Conservation (phyloP, 2,888 invertebrate species). For the Pelosia muscerda region DNA sequence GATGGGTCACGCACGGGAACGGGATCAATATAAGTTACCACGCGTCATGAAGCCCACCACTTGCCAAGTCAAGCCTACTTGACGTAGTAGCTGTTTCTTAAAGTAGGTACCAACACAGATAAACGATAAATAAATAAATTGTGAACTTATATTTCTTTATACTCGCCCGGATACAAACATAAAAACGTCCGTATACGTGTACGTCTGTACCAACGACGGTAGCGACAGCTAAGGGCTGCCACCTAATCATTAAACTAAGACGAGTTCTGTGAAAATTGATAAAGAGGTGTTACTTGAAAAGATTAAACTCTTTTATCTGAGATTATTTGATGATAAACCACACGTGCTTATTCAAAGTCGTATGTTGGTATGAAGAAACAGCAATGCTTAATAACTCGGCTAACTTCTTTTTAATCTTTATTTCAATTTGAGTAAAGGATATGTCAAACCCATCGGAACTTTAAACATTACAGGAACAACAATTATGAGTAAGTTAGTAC, state of each 20-base stretch:
- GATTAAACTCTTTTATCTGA: background rate
- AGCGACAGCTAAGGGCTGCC: slow-evolving; percentile 22
- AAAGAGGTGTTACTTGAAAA: background rate
- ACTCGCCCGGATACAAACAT: slow-evolving; percentile 45
- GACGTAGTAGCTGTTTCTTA: too few species aligned
- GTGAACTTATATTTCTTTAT: slow-evolving; percentile 35
- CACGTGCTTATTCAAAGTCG: background rate
- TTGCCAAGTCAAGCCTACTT: too few species aligned
- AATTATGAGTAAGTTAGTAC: too few species aligned
- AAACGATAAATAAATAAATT: slow-evolving; percentile 29
- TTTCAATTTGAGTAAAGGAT: too few species aligned
- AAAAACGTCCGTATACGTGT: slow-evolving; percentile 40
- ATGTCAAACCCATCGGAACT: too few species aligned
- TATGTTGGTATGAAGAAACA: background rate
- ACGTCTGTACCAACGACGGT: slow-evolving; percentile 36
- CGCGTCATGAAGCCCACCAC: too few species aligned
- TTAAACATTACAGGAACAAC: too few species aligned
- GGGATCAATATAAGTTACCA: too few species aligned
- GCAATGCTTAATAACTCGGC: too few species aligned
- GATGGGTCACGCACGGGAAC: too few species aligned
- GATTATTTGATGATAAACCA: background rate
- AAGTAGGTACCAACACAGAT: slow-evolving; percentile 5
- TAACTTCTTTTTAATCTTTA: too few species aligned
- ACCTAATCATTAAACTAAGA: background rate
- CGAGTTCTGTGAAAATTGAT: background rate